A percentile compares a stretch with the other conserved stretches of the same genome.
Conservation (phyloP, 2,797 vertebrate species). For the Xenentodon cancila region DNA sequence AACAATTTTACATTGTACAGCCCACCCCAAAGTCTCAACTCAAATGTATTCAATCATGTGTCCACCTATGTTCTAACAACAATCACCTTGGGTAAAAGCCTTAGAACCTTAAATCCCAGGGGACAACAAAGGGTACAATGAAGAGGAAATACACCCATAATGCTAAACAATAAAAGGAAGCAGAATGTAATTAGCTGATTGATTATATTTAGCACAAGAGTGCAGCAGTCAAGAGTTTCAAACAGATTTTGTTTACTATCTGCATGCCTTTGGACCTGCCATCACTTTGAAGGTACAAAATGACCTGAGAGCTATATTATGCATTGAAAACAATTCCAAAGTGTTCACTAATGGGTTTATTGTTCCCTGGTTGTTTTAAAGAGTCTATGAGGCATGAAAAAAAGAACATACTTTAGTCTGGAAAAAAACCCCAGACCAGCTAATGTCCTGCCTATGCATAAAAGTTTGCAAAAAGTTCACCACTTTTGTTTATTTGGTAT, state of each 20-base stretch:
- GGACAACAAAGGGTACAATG: constrained; percentile 54
- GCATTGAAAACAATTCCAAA: constrained; percentile 53
- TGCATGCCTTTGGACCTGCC: constrained; percentile 24
- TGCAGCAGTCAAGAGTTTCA: constrained; percentile 38
- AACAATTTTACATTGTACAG: constrained; percentile 36
- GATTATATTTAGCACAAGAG: constrained; percentile 43
- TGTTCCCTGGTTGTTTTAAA: constrained; percentile 45
- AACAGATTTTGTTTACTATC: constrained; percentile 32
- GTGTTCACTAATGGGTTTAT: constrained; percentile 26
- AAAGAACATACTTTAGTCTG: constrained; percentile 17
- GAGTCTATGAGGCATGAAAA: constrained; percentile 1
- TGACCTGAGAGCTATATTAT: constrained; percentile 48
- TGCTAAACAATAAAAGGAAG: constrained; percentile 68
- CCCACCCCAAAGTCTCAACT: constrained; percentile 18
- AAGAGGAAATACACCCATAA: constrained; percentile 61
- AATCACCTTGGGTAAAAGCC: constrained; percentile 45
- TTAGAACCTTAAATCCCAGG: constrained; percentile 51
- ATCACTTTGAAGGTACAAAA: constrained; percentile 59
- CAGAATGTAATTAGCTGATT: constrained; percentile 48
- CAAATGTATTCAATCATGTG: constrained; percentile 21
- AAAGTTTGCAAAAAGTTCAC: constrained; percentile 1
- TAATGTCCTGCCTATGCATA: neutral
- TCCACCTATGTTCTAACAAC: constrained; percentile 23
- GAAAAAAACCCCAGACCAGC: constrained; percentile 13
- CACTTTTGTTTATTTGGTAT: too few species aligned